Base-by-base conservation (phyloP, 1,140 invertebrate genomes). In the Cyclargus thomasi region DNA sequence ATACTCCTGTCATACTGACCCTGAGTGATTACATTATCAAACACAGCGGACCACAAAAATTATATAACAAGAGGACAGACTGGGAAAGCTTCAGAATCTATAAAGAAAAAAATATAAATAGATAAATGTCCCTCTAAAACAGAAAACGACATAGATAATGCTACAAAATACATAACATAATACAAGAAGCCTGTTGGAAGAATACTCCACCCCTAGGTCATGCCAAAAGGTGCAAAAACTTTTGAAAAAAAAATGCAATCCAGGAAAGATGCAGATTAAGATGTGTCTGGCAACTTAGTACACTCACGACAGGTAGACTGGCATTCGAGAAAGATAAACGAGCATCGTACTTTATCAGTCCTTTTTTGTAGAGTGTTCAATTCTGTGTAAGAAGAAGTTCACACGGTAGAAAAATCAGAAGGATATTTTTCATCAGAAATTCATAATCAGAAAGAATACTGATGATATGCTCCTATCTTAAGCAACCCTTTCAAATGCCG, bases 151-250 rank as follows among this genome's bases (percentile, higher is more conserved):
- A 57, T 74, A 20, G 73, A 74, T 1, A 22, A 68, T 7, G 68
- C 73, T n/a, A 53, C 55, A 0, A 29, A 22, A 10, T 64, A 71
- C 53, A 21, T 57, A 7, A 71, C 64, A 16, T 70, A 14, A 68
- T 74, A 16, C 73, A 74, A 22, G 53, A 91, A 90, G 66, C 88
- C 81, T 11, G 88, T 80, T 10, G 90, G 70, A 21, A 39, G 36
- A 22, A 10, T 16, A 68, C 67, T 29, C 62, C 47, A 20, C 23
- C 18, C 2, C 7, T 36, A 17, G 17, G 16, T 18, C 5, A 4
- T 2, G 20, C 17, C n/a, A 29, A 11, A 20, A 29, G 35, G 8
- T 2, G 10, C 3, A 64, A 23, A 53, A 17, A 29, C 23, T 29
- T 17, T 55, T 18, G 16, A 35, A 21, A 36, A 65, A 67, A 63